Percentiles rank a stretch among this genome's conserved stretches.
Conservation (phyloP, 2,113 vertebrate species). For the Xiphias gladius region DNA sequence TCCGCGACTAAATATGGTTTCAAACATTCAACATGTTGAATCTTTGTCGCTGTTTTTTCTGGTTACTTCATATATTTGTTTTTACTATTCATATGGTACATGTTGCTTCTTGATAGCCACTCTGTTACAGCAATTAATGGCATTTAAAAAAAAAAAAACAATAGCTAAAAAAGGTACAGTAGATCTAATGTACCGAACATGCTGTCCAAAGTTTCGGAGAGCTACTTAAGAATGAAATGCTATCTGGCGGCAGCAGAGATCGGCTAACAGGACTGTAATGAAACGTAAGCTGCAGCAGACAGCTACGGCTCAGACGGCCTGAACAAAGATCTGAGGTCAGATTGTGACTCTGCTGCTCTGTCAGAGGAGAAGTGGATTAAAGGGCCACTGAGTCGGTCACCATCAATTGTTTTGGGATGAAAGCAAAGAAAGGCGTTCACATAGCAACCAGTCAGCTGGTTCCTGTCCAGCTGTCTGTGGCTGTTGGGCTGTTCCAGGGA, state of each 20-base stretch:
- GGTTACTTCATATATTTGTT: too few species aligned
- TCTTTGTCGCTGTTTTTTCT: too few species aligned
- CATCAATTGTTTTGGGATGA: constrained; percentile 64
- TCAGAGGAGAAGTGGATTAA: constrained; percentile 38
- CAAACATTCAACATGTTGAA: too few species aligned
- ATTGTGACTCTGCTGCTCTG: neutral
- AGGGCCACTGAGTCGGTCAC: constrained; percentile 60
- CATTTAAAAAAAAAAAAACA: too few species aligned
- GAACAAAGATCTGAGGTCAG: constrained; percentile 34
- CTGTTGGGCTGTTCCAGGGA: constrained; percentile 45
- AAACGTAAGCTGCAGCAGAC: neutral
- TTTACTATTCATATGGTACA: too few species aligned
- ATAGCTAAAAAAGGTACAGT: too few species aligned
- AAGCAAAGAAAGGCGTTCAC: constrained; percentile 73
- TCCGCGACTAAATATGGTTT: too few species aligned
- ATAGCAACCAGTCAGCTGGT: constrained; percentile 81
- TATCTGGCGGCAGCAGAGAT: constrained; percentile 2
- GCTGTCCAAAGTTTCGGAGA: too few species aligned
- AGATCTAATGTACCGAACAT: too few species aligned
- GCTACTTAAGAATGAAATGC: neutral
- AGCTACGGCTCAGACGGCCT: neutral
- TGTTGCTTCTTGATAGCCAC: too few species aligned
- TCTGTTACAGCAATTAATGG: too few species aligned
- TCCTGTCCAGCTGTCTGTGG: constrained; percentile 74
- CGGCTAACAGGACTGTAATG: constrained; percentile 13